Evolutionary conservation across 2,797 vertebrate genomes (phyloP), one percentile per base, ranked within the genome.

Genomic region (Graptemys geographica): DNA sequence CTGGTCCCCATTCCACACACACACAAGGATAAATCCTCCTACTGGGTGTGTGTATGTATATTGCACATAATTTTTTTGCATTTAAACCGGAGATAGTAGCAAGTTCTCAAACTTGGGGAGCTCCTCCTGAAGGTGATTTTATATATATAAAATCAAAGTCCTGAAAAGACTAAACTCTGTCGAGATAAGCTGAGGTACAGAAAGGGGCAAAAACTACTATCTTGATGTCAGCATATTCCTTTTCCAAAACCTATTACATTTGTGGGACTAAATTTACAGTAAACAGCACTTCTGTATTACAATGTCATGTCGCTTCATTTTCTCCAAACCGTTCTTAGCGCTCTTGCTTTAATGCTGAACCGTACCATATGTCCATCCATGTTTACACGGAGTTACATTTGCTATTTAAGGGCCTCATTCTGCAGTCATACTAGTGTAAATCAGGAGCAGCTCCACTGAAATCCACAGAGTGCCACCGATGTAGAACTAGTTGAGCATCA

Each of bases 341-440:
- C 5, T 25, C 59, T 86, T 3, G 0, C 86, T 94, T 93, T 87
- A 95, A 90, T 95, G 87, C 59, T 83, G 79, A 78, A 89, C 91
- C 10, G 0, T 93, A 84, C 84, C 89, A 81, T 87, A 96, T 91
- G 74, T 78, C 91, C 74, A 52, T 84, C 55, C 62, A 87, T 74
- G 74, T 92, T 93, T 89, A 89, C 90, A 49, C 84, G 81, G 19
- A 86, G 86, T 86, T 91, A 96, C 86, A 96, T 93, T 87, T 96
- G 91, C 87, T 86, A 56, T 87, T 91, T 95, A 79, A 94, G 79
- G 89, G 90, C 84, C 84, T 88, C 79, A 52, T 87, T 92, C 88
- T 92, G 86, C 87, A 96, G 92, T 92, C 92, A 84, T 59, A 59
- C 3, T 88, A 84, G 41, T 83, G 16, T 91, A 90, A 95, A 44